Evolutionary conservation across 2,888 invertebrate genomes (phyloP).

Genomic region (Branchellion lobata): DNA sequence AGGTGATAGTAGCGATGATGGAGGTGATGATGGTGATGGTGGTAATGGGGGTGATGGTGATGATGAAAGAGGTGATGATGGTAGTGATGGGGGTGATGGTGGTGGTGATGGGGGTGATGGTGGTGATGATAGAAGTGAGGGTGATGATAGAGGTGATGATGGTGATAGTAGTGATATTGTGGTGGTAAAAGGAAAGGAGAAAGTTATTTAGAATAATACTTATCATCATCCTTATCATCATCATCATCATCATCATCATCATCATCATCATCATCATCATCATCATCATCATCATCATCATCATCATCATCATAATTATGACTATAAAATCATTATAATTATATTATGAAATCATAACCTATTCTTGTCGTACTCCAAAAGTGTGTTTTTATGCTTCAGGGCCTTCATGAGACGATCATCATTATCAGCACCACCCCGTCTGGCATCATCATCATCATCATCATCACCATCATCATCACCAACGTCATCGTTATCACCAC

Average conservation of each 20-base stretch:
- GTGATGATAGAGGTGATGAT: no score
- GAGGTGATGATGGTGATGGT: no score
- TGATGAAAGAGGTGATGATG: no score
- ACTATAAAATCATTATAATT: background rate
- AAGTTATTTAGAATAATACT: no score
- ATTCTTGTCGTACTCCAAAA: constrained; percentile 80
- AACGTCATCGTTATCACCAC: background rate
- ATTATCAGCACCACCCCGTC: background rate
- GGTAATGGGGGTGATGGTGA: no score
- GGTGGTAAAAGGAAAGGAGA: no score
- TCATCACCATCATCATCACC: background rate
- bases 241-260: constrained; percentile 16
- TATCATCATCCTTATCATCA: background rate
- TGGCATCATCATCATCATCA: background rate
- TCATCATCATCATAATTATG: background rate
- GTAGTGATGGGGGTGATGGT: no score
- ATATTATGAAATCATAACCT: constrained; percentile 65
- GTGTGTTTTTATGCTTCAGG: constrained; percentile 74
- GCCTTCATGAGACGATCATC: constrained; percentile 69
- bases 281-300: constrained; percentile 22
- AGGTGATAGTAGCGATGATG: no score
- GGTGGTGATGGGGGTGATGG: no score
- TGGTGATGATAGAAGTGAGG: no score
- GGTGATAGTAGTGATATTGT: no score
- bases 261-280: constrained; percentile 16